Evolutionary conservation across 2,113 vertebrate species (phyloP).

Genomic region (Oreocharis arfaki): DNA sequence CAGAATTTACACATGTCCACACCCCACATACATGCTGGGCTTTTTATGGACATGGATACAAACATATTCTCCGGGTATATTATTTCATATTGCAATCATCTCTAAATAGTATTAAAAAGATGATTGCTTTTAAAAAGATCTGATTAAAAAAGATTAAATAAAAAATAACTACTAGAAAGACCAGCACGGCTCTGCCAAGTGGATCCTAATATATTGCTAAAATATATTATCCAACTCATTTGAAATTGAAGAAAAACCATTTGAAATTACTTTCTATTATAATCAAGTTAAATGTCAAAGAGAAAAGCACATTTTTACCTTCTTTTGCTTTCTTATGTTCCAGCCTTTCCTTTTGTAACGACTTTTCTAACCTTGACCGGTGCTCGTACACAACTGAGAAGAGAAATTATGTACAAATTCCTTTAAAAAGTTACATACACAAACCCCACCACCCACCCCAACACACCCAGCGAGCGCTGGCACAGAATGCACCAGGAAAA

Average conservation of each 20-base stretch:
- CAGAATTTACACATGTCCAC: neutral
- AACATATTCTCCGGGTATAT: neutral
- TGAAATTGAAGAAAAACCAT: neutral
- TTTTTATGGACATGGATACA: neutral
- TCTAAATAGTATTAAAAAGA: neutral
- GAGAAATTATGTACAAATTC: neutral
- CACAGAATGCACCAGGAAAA: neutral
- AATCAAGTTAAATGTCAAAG: neutral
- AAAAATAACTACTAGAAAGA: neutral
- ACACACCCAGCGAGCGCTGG: neutral
- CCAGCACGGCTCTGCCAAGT: neutral
- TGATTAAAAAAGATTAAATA: neutral
- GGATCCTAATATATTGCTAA: neutral
- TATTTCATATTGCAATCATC: neutral
- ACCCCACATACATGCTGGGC: rapidly evolving
- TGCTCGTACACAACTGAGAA: conserved; percentile 95
- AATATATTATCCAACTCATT: neutral
- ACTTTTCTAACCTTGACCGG: conserved; percentile 95
- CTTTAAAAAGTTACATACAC: neutral
- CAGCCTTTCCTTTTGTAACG: conserved; percentile 93
- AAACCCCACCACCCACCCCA: neutral
- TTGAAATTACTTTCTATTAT: neutral
- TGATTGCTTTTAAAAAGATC: neutral
- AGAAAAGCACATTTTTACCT: conserved; percentile 76
- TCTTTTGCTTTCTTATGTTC: conserved; percentile 98